Base-by-base conservation (phyloP, 2,888 invertebrate genomes). In the Matsumyia berberina region DNA sequence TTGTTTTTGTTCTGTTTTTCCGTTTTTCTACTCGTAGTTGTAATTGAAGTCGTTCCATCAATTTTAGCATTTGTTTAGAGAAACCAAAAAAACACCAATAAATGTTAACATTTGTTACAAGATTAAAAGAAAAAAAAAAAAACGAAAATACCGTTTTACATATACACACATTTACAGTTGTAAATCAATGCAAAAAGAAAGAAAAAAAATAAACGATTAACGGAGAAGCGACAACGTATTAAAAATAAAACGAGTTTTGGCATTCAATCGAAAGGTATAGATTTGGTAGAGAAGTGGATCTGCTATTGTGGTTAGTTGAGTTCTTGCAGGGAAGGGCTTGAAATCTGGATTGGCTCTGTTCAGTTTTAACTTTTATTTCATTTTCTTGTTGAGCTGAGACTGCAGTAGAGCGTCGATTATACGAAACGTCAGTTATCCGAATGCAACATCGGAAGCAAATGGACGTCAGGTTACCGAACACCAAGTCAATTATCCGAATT, bases 81-180 rank as follows among this genome's bases (percentile, higher is more conserved):
- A 29, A 69, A 51, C 35, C 39, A 57, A 67, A 66, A 85, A 74
- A 72, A 70, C 79, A 72, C 74, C 79, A 80, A 80, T 69, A 60
- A 62, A 73, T 69, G 67, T 83, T 62, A 55, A 66, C 51, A 74
- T 79, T 73, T 77, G 70, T 77, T 79, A 85, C 55, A 64, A 24
- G 24, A 24, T 24, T 24, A 3, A 24, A 24, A 24, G 4, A 24
- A 24, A 24, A 24, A 24, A 24, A 44, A 74, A 39, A 69, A 57
- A 55, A 42, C 42, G 44, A 57, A 51, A 51, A 31, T n/a, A n/a
- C 74, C 62, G 35, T 72, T 79, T n/a, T 72, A 72, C 62, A 67
- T 60, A 72, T 60, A 69, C 57, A 62, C 19, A 53, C 76, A 64
- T 51, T 42, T 76, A 49, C 2, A 57, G 15, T 67, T 72, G 70